These are phyloP conservation scores for Agonopterix arenella DNA, from an alignment of 2,888 invertebrate species.

Conservation along the genomic window DNA sequence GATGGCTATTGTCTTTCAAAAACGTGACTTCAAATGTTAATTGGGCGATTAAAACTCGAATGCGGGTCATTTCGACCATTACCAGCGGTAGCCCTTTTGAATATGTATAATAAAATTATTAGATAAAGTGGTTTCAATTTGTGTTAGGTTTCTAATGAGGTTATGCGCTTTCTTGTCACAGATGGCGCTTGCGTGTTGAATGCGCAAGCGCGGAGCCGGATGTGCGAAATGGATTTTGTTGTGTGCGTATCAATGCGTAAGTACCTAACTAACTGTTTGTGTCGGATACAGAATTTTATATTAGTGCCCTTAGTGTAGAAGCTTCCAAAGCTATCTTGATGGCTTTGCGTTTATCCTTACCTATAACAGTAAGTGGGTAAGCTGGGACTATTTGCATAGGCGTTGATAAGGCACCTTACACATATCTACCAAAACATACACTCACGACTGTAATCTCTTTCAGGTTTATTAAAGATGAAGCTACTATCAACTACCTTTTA, in stretches of 20 bases:
- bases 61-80: slow-evolving; percentile 75
- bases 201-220: slow-evolving; percentile 69
- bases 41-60: slow-evolving; percentile 74
- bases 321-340: slow-evolving; percentile 30
- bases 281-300: slow-evolving; percentile 56
- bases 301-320: slow-evolving; percentile 47
- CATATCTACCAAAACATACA: no score
- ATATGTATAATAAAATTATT: slow-evolving; percentile 77
- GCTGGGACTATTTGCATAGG: neutral
- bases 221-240: slow-evolving; percentile 70
- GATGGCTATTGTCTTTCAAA: slow-evolving; percentile 74
- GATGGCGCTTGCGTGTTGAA: slow-evolving; percentile 59
- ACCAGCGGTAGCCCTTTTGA: slow-evolving; percentile 68
- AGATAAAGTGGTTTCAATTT: slow-evolving; percentile 67
- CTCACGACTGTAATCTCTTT: no score
- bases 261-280: slow-evolving; percentile 35
- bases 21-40: slow-evolving; percentile 76
- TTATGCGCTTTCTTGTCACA: slow-evolving; percentile 77
- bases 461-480: no score
- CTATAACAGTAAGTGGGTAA: neutral
- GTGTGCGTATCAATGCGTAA: slow-evolving; percentile 29
- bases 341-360: slow-evolving; percentile 8
- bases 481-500: no score
- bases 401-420: no score
- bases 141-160: slow-evolving; percentile 74